These are phyloP conservation scores for Netelia melanura DNA, from an alignment of 2,888 invertebrate genomes.

Conservation along the genomic window DNA sequence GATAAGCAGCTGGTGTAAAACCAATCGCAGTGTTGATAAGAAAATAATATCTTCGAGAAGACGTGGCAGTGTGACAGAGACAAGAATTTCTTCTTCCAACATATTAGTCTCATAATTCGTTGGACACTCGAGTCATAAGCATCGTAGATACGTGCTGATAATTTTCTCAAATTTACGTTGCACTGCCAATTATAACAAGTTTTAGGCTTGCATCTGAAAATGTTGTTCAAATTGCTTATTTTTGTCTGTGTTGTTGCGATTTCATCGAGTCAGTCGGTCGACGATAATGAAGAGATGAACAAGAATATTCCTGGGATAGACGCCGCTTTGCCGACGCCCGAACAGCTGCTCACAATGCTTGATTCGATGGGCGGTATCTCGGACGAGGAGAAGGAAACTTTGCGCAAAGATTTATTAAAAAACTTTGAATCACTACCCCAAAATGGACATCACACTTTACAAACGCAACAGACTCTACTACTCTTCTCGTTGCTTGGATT, in stretches of 20 bases:
- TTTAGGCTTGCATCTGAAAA: background rate
- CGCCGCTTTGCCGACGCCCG: slow-evolving; percentile 86
- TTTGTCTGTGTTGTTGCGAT: background rate
- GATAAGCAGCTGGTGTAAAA: background rate
- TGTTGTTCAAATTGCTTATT: background rate
- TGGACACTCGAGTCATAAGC: background rate
- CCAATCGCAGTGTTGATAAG: background rate
- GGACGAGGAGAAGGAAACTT: slow-evolving; percentile 88
- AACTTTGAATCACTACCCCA: slow-evolving; percentile 76
- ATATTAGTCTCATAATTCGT: background rate
- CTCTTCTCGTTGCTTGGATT: slow-evolving; percentile 75
- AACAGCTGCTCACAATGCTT: slow-evolving; percentile 87
- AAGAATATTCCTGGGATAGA: slow-evolving; percentile 55
- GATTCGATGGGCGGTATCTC: slow-evolving; percentile 86
- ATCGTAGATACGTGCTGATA: background rate
- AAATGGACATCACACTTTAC: background rate
- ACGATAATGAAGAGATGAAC: slow-evolving; percentile 30
- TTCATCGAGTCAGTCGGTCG: background rate
- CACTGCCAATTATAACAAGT: background rate
- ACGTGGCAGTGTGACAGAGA: background rate
- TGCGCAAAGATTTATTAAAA: slow-evolving; percentile 86
- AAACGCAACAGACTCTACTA: slow-evolving; percentile 81
- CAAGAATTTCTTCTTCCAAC: background rate
- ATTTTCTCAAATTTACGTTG: background rate
- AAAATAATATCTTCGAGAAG: background rate